Base-by-base conservation (phyloP, 92 coral and sea anemone genomes). In the Blastomussa wellsi region DNA sequence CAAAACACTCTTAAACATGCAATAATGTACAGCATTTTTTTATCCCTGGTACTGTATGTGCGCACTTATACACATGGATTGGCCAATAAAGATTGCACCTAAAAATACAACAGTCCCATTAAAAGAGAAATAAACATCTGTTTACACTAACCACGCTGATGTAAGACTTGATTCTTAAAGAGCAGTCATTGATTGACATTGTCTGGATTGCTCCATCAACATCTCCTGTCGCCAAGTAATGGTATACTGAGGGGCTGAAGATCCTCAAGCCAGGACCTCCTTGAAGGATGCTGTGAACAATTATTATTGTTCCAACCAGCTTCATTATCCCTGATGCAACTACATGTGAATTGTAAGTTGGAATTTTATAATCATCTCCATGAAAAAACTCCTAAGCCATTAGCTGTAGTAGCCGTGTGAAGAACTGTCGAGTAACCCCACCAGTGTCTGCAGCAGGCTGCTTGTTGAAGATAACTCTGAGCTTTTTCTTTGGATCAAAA, bases 401-500 rank as follows among this genome's bases (percentile, higher is more conserved):
- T 64, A 60, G 22, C 5, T 51, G 16, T 3, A 90, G 85, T 16
- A 90, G 33, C 48, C 87, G 71, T 19, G 87, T 86, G 28, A 36
- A 87, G 49, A 90, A 90, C n/a, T 87, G 93, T 24, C 89, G 24
- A 2, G 55, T 83, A 0, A 90, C 93, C 0, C 91, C 93, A 7
- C 91, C 93, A 5, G 86, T 87, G 35, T 90, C 88, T 29, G 88
- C 85, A 0, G 90, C 90, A 10, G 90, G 88, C 72, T 90, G 92
- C n/a, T 39, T 22, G 5, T 82, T 87, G 55, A 47, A 74, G 0
- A 76, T 47, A 47, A 90, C 76, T 8, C 85, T 24, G 8, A 90
- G 69, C n/a, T 47, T 81, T 17, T 87, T 81, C 77, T 47, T 90
- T 28, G 93, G 81, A 83, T 88, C 88, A 78, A 92, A 92, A 13